phyloP scores from a whole-genome alignment of 2,113 vertebrate genomes.

The Carollia perspicillata region DNA sequence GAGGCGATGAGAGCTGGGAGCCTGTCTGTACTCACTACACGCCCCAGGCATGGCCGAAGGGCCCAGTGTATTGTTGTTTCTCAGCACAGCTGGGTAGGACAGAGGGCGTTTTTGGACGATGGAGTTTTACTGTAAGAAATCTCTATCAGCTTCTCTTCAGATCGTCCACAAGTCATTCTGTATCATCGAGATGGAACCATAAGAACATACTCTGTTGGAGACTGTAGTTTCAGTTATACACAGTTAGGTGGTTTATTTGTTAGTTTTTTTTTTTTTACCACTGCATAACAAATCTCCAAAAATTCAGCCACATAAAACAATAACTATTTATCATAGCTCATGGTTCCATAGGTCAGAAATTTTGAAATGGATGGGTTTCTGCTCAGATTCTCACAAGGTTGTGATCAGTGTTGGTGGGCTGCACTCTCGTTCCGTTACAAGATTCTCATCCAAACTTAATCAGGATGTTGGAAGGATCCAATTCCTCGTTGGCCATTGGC shows the following conservation, averaged over 20 bases:
- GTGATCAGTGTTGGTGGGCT: not conserved
- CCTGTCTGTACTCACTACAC: not conserved
- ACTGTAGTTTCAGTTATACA: not conserved
- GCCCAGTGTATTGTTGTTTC: not conserved
- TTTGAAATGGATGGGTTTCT: not conserved
- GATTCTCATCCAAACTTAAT: not conserved
- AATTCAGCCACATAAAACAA: not conserved
- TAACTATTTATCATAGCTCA: not conserved
- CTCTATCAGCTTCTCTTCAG: not conserved
- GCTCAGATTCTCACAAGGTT: not conserved
- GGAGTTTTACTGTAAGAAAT: not conserved
- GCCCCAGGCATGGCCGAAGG: too few species aligned
- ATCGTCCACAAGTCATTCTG: not conserved
- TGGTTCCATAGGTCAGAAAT: not conserved
- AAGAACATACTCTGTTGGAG: too few species aligned
- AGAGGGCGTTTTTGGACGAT: not conserved
- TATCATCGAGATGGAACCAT: not conserved
- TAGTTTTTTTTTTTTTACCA: not conserved
- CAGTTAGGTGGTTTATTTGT: not conserved
- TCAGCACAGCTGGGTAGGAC: not conserved
- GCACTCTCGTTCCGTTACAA: not conserved
- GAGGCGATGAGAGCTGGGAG: accelerated
- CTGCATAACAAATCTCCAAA: not conserved
- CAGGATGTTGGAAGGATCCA: not conserved
- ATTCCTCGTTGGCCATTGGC: not conserved